phyloP scores from a whole-genome alignment of 1,140 invertebrate genomes.

The Plodia interpunctella region DNA sequence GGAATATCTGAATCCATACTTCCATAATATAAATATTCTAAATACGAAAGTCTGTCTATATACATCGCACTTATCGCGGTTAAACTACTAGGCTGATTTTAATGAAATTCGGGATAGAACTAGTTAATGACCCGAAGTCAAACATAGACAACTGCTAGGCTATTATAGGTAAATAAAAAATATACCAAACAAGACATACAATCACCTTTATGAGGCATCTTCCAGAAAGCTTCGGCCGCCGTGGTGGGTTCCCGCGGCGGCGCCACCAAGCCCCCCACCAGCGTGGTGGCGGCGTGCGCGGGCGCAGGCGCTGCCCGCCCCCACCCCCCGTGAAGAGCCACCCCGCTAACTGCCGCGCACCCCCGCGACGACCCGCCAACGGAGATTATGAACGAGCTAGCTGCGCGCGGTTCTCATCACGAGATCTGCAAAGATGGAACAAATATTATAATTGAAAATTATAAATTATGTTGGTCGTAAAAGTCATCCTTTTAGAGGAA shows the following conservation, averaged over 20 bases:
- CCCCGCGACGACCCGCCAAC: slow-evolving; percentile 18
- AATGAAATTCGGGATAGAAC: too few relatives aligned
- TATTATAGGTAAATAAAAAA: not conserved
- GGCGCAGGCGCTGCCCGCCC: slow-evolving; percentile 71
- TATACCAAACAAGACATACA: slow-evolving; percentile 3
- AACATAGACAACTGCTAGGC: too few relatives aligned
- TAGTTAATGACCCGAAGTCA: too few relatives aligned
- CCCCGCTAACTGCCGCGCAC: slow-evolving; percentile 29
- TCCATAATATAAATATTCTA: too few relatives aligned
- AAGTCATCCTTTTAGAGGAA: too few relatives aligned
- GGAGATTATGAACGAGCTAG: not conserved
- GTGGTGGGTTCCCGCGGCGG: slow-evolving; percentile 78
- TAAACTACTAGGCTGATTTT: too few relatives aligned
- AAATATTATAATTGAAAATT: too few relatives aligned
- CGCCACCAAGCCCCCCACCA: slow-evolving; percentile 73
- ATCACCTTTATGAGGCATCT: slow-evolving; percentile 84
- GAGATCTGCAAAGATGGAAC: not conserved
- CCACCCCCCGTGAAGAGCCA: slow-evolving; percentile 67
- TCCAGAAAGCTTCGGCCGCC: slow-evolving; percentile 82
- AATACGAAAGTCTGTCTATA: too few relatives aligned
- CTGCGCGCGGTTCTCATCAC: slow-evolving; percentile 11
- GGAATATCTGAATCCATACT: too few relatives aligned
- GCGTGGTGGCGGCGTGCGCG: slow-evolving; percentile 77
- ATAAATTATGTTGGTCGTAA: too few relatives aligned
- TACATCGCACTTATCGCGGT: too few relatives aligned